Percentiles rank a stretch among this genome's conserved stretches.
Conservation (phyloP, 2,113 vertebrate species). For the Scatophagus argus region DNA sequence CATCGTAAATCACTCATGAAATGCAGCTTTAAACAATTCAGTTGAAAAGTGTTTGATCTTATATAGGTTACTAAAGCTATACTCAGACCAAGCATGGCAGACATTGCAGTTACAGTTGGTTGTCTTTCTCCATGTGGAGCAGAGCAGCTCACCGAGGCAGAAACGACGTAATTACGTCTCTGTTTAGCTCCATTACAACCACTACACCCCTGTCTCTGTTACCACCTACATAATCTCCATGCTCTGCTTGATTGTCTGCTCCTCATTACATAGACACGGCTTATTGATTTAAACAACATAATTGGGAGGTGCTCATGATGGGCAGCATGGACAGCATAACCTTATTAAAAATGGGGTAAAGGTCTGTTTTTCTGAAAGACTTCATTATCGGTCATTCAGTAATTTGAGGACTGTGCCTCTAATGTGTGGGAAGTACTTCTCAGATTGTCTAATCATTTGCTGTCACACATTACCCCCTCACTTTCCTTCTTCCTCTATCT, state of each 20-base stretch:
- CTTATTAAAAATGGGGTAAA: slow-evolving; percentile 12
- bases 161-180: slow-evolving; percentile 60
- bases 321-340: slow-evolving; percentile 8
- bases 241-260: slow-evolving; percentile 50
- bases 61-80: no score
- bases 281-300: slow-evolving; percentile 73
- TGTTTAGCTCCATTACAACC: slow-evolving; percentile 59
- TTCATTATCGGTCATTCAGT: slow-evolving; percentile 42
- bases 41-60: no score
- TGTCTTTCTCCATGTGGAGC: slow-evolving; percentile 13
- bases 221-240: slow-evolving; percentile 58
- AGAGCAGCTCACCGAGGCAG: slow-evolving; percentile 5
- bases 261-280: slow-evolving; percentile 36
- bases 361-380: slow-evolving; percentile 10
- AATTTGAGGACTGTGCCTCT: neutral
- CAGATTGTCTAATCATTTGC: slow-evolving; percentile 4
- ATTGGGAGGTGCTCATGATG: slow-evolving; percentile 29
- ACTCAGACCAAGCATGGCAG: no score
- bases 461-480: neutral
- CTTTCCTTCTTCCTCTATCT: neutral
- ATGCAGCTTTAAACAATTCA: no score
- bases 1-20: no score
- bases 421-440: neutral
- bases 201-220: slow-evolving; percentile 22
- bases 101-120: no score